Conservation (phyloP, 2,888 invertebrate species). For the Amitus sp. region DNA sequence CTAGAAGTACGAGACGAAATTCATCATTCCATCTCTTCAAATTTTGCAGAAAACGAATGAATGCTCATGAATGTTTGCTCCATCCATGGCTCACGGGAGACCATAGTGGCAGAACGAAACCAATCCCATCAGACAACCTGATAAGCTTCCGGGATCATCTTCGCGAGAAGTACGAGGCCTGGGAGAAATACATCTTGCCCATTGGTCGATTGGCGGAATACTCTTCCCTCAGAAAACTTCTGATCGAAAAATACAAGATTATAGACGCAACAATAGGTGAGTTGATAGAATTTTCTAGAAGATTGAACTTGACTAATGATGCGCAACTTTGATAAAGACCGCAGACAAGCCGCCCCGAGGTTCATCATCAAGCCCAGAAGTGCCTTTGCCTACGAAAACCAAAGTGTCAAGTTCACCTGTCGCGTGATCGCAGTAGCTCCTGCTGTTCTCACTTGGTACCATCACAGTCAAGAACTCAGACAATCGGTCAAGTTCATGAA, state of each 20-base stretch:
- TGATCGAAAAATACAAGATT: slow-evolving; percentile 96
- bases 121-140: slow-evolving; percentile 87
- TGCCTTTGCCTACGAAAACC: slow-evolving; percentile 96
- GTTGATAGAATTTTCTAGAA: no score
- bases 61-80: slow-evolving; percentile 95
- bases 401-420: slow-evolving; percentile 97
- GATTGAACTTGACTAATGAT: no score
- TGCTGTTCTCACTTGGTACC: slow-evolving; percentile 95
- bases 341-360: slow-evolving; percentile 96
- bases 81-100: slow-evolving; percentile 96
- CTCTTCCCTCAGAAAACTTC: slow-evolving; percentile 93
- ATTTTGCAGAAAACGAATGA: slow-evolving; percentile 91
- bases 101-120: slow-evolving; percentile 77
- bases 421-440: slow-evolving; percentile 94
- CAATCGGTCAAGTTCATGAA: slow-evolving; percentile 99
- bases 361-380: slow-evolving; percentile 97
- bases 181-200: slow-evolving; percentile 88
- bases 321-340: no score
- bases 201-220: slow-evolving; percentile 98
- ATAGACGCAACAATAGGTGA: slow-evolving; percentile 94
- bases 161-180: slow-evolving; percentile 82
- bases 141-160: slow-evolving; percentile 88
- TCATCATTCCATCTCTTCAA: no score
- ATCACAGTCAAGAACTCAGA: slow-evolving; percentile 90
- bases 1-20: no score